These are phyloP conservation scores for Eurosta solidaginis DNA, from an alignment of 1,140 invertebrate species.

Conservation along the genomic window DNA sequence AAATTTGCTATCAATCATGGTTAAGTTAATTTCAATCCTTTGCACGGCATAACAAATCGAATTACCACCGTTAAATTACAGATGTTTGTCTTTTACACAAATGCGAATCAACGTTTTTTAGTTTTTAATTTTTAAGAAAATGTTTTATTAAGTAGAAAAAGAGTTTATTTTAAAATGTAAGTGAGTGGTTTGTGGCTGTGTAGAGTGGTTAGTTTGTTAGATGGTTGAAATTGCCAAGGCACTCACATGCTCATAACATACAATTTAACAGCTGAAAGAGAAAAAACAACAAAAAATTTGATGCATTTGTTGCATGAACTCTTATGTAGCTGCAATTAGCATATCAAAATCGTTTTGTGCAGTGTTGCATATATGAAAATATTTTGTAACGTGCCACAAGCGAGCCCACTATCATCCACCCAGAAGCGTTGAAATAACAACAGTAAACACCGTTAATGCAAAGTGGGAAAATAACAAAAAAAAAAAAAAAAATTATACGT, in stretches of 20 bases:
- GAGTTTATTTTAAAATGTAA: neutral
- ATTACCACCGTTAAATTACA: conserved; percentile 26
- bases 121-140: neutral
- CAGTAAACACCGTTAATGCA: neutral
- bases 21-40: conserved; percentile 14
- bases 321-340: neutral
- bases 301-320: neutral
- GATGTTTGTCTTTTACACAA: neutral
- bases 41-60: conserved; percentile 14
- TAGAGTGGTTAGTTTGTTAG: too few relatives aligned
- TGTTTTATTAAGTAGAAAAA: neutral
- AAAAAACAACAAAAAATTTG: neutral
- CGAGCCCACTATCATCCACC: neutral
- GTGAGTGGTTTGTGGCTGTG: neutral
- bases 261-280: neutral
- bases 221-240: neutral
- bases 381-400: conserved; percentile 9
- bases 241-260: neutral
- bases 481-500: neutral
- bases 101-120: too few relatives aligned
- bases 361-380: conserved; percentile 14
- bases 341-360: conserved; percentile 21
- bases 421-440: conserved; percentile 26
- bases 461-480: conserved; percentile 3
- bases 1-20: conserved; percentile 4